Percentiles rank a stretch among this genome's conserved stretches.
phyloP scores from a whole-genome alignment of 37 sponge, comb jelly and placozoan genomes.

The Beroe forskalii region DNA sequence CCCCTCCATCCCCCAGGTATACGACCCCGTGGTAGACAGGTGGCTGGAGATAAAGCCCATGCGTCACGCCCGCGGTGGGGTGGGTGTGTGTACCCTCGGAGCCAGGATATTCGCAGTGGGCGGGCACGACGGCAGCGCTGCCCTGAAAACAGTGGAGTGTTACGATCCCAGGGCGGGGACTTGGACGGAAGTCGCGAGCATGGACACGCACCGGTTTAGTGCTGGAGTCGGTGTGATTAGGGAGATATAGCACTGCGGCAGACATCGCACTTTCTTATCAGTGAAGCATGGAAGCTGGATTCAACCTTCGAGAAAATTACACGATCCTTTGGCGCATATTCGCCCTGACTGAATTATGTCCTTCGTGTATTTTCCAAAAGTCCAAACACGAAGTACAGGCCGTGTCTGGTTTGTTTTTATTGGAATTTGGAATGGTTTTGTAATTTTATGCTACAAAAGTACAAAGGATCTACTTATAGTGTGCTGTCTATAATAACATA shows the following conservation, averaged over 20 bases:
- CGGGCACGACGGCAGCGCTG: slow-evolving; percentile 55
- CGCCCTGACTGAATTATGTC: too few species aligned
- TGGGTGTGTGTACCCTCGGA: slow-evolving; percentile 58
- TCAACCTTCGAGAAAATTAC: too few species aligned
- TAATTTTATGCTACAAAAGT: too few species aligned
- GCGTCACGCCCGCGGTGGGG: slow-evolving; percentile 55
- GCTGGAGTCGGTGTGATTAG: slow-evolving; percentile 55
- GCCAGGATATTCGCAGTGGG: slow-evolving; percentile 58
- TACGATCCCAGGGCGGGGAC: slow-evolving; percentile 50
- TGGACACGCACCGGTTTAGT: slow-evolving; percentile 61
- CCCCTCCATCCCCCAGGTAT: background rate
- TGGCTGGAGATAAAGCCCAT: slow-evolving; percentile 59
- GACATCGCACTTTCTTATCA: too few species aligned
- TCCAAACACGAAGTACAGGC: too few species aligned
- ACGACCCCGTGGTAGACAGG: slow-evolving; percentile 23
- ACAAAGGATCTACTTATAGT: too few species aligned
- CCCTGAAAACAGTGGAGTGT: slow-evolving; percentile 47
- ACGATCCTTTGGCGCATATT: too few species aligned
- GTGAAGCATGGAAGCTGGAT: too few species aligned
- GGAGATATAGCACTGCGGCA: slow-evolving; percentile 16
- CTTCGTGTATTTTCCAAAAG: too few species aligned
- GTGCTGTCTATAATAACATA: too few species aligned
- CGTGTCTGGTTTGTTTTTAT: too few species aligned
- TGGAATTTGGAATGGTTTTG: too few species aligned
- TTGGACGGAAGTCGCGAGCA: slow-evolving; percentile 42